Evolutionary conservation across 2,797 vertebrate species (phyloP).

Genomic region (Hippocampus kuda): DNA sequence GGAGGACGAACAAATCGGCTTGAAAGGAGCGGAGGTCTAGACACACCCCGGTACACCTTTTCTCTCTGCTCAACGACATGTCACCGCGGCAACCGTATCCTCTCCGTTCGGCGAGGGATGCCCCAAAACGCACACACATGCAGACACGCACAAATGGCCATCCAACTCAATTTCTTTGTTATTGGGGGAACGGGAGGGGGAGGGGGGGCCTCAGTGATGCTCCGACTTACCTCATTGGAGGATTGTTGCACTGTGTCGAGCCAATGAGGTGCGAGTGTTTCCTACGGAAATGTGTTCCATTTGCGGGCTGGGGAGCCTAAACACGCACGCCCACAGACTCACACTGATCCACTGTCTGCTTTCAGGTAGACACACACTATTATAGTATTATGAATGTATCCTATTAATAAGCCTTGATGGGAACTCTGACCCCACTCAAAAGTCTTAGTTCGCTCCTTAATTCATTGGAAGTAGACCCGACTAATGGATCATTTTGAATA

Average conservation of each 20-base stretch:
- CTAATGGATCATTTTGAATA: no score
- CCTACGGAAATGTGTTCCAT: constrained; percentile 74
- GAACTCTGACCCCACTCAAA: constrained; percentile 22
- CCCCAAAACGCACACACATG: constrained; percentile 25
- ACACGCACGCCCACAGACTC: constrained; percentile 28
- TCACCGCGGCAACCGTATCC: constrained; percentile 68
- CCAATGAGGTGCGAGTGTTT: constrained; percentile 70
- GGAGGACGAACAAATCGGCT: constrained; percentile 78
- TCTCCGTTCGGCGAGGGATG: constrained; percentile 35
- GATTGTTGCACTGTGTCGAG: constrained; percentile 50
- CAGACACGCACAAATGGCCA: constrained; percentile 7
- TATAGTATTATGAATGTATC: constrained; percentile 65
- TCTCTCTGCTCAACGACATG: constrained; percentile 66
- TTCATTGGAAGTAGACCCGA: constrained; percentile 4
- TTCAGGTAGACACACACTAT: constrained; percentile 8
- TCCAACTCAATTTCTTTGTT: constrained; percentile 6
- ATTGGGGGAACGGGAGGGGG: constrained; percentile 2
- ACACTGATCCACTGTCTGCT: constrained; percentile 7
- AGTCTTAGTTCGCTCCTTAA: constrained; percentile 21
- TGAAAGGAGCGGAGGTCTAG: constrained; percentile 81
- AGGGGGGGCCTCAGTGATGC: constrained; percentile 25
- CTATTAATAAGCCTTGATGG: constrained; percentile 44
- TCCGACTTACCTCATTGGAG: constrained; percentile 47
- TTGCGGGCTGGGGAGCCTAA: constrained; percentile 49
- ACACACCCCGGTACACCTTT: constrained; percentile 22